Percentiles rank a stretch among this genome's conserved stretches.
phyloP scores from a whole-genome alignment of 2,113 vertebrate genomes.

The Pavo muticus region DNA sequence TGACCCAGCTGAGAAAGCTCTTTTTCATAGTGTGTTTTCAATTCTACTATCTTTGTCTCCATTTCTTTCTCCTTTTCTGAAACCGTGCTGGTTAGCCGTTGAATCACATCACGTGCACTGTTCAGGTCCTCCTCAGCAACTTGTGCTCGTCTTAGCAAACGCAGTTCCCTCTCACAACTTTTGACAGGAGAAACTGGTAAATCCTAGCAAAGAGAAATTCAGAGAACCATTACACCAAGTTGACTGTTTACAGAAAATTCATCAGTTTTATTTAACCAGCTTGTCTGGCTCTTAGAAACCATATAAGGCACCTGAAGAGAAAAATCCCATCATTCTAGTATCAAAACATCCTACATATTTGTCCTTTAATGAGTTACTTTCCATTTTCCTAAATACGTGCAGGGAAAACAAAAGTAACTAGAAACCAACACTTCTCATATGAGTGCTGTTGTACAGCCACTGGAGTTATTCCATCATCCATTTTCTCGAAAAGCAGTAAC shows the following conservation, averaged over 20 bases:
- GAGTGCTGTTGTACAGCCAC: background rate
- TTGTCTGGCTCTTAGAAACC: background rate
- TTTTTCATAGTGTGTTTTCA: slow-evolving; percentile 78
- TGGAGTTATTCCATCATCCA: background rate
- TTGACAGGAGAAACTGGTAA: slow-evolving; percentile 31
- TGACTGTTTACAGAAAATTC: background rate
- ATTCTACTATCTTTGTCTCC: slow-evolving; percentile 67
- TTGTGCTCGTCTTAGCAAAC: slow-evolving; percentile 76
- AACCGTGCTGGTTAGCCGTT: slow-evolving; percentile 77
- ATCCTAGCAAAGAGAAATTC: slow-evolving; percentile 51
- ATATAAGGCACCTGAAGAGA: background rate
- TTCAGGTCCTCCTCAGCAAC: slow-evolving; percentile 77
- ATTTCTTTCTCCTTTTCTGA: slow-evolving; percentile 80
- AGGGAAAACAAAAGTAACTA: background rate
- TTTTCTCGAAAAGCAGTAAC: background rate
- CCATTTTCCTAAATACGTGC: background rate
- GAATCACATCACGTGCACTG: slow-evolving; percentile 67
- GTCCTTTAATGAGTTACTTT: background rate
- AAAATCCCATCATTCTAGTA: background rate
- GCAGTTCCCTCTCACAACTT: slow-evolving; percentile 70
- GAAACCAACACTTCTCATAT: background rate
- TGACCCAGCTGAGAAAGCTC: slow-evolving; percentile 83
- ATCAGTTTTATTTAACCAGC: background rate
- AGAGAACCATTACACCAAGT: background rate
- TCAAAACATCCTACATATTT: background rate